These are phyloP conservation scores for Syrista parreyssii DNA, from an alignment of 2,888 invertebrate species.

Conservation along the genomic window DNA sequence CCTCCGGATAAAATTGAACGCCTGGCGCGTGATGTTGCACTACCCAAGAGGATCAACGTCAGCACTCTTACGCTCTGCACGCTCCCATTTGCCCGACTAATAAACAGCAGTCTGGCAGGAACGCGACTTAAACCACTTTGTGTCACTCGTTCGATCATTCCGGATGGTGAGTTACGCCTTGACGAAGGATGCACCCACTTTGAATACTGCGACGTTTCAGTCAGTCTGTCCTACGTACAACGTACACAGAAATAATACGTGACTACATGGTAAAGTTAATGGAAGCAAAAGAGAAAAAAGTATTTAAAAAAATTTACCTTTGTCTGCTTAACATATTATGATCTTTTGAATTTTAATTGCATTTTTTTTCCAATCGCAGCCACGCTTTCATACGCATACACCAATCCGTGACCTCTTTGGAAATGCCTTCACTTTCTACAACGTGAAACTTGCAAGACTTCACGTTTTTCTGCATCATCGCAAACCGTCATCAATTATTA, in stretches of 20 bases:
- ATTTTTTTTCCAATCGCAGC: not conserved
- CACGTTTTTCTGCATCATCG: not conserved
- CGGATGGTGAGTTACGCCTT: constrained; percentile 5
- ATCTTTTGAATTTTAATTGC: not conserved
- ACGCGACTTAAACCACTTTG: constrained; percentile 5
- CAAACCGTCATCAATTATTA: not conserved
- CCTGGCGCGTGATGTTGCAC: constrained; percentile 4
- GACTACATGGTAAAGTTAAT: not conserved
- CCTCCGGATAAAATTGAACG: constrained; percentile 1
- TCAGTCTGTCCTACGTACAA: not conserved
- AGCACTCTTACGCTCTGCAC: not conserved
- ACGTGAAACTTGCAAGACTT: not conserved
- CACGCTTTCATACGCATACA: not conserved
- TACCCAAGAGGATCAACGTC: not conserved
- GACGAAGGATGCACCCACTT: not conserved
- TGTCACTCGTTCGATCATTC: not conserved
- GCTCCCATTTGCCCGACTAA: constrained; percentile 2
- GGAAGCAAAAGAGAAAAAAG: not conserved
- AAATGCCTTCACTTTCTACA: not conserved
- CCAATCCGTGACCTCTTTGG: not conserved
- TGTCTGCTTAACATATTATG: not conserved
- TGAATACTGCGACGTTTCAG: not conserved
- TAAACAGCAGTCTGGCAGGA: constrained; percentile 1
- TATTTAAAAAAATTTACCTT: not conserved
- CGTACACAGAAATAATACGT: not conserved